phyloP scores from a whole-genome alignment of 2,888 invertebrate species.

The Lithophane leautieri region DNA sequence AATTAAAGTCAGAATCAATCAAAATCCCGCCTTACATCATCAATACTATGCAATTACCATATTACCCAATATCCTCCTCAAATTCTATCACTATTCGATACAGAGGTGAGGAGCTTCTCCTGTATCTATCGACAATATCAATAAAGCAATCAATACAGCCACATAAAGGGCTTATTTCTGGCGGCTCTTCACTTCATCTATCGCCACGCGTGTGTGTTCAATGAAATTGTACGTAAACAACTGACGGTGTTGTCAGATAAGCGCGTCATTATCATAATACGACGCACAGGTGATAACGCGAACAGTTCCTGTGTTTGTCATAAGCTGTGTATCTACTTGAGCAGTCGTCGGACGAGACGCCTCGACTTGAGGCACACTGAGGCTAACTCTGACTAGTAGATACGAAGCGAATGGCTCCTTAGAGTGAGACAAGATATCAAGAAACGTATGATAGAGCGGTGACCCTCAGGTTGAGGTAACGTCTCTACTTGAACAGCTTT shows the following conservation, averaged over 20 bases:
- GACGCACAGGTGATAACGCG: slow-evolving; percentile 37
- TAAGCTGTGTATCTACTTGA: slow-evolving; percentile 14
- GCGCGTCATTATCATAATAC: slow-evolving; percentile 62
- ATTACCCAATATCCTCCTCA: not conserved
- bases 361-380: not conserved
- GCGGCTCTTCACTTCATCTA: slow-evolving; percentile 23
- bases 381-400: not conserved
- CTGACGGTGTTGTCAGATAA: slow-evolving; percentile 59
- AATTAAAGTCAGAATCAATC: not conserved
- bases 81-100: not conserved
- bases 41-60: not conserved
- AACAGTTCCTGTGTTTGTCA: not conserved
- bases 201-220: slow-evolving; percentile 55
- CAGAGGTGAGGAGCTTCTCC: not conserved
- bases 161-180: slow-evolving; percentile 38
- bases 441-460: not conserved
- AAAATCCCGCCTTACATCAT: not conserved
- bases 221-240: slow-evolving; percentile 67
- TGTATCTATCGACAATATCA: slow-evolving; percentile 28
- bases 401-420: not conserved
- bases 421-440: not conserved
- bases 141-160: slow-evolving; percentile 37
- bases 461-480: not conserved
- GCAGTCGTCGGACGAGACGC: not conserved
- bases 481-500: not conserved